Conservation (phyloP, 2,797 vertebrate genomes). For the Limosa lapponica region DNA sequence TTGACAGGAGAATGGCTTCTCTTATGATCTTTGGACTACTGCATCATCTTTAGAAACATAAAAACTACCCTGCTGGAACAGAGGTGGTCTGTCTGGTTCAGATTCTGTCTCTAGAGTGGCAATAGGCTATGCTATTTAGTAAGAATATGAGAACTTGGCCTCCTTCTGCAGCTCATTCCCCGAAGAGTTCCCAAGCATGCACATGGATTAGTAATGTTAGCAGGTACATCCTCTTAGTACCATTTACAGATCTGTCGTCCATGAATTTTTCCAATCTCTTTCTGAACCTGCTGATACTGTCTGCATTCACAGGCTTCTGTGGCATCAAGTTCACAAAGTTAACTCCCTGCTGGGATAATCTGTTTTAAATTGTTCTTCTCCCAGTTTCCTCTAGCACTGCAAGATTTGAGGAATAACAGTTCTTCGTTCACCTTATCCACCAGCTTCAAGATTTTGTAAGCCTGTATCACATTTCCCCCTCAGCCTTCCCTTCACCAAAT, state of each 20-base stretch:
- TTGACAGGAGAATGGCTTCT: not conserved
- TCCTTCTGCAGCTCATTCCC: not conserved
- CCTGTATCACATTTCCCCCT: not conserved
- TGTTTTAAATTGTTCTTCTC: conserved; percentile 50
- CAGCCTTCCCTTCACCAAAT: conserved; percentile 9
- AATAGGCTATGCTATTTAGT: not conserved
- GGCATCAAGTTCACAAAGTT: conserved; percentile 45
- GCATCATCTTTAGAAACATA: not conserved
- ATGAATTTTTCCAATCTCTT: conserved; percentile 15
- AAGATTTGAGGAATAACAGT: conserved; percentile 28
- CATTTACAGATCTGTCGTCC: not conserved
- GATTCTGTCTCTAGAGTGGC: not conserved
- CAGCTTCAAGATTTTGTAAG: conserved; percentile 28
- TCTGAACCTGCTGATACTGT: conserved; percentile 23
- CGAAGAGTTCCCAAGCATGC: not conserved
- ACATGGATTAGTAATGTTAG: not conserved
- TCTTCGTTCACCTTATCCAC: conserved; percentile 27
- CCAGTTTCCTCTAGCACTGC: not conserved
- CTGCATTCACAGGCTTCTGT: conserved; percentile 9
- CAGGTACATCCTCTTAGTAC: not conserved
- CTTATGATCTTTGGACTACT: not conserved
- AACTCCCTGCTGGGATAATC: not conserved
- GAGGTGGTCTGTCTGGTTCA: not conserved
- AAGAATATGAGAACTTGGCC: not conserved
- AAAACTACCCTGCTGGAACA: not conserved